Evolutionary conservation across 30 jellyfish, hydroid and myxozoan genomes (phyloP).

Genomic region (Hydractinia echinata): DNA sequence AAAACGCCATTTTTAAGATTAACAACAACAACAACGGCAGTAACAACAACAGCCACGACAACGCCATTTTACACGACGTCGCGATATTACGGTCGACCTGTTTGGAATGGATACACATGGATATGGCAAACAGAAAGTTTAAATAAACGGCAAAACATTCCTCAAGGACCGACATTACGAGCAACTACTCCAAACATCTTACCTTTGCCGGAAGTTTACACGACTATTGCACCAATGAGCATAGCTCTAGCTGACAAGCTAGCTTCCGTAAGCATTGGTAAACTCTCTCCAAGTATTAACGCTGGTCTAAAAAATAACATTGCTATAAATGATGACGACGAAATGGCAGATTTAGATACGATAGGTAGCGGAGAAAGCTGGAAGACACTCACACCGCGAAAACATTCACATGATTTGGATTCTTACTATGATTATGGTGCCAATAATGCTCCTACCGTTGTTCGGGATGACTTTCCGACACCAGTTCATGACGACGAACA

Average conservation of each 20-base stretch:
- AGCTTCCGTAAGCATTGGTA: conserved; percentile 17
- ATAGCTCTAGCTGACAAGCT: background rate
- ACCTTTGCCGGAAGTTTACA: conserved; percentile 22
- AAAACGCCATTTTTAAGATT: conserved; percentile 8
- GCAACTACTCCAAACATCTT: background rate
- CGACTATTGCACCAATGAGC: conserved; percentile 18
- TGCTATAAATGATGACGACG: conserved; percentile 6
- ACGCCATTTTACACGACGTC: background rate
- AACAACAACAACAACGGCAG: background rate
- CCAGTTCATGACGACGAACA: conserved; percentile 34
- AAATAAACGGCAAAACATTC: conserved; percentile 21
- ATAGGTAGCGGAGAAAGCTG: background rate
- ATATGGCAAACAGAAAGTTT: conserved; percentile 18
- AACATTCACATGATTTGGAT: background rate
- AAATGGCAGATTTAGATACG: background rate
- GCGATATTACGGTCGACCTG: background rate
- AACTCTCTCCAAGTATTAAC: conserved; percentile 29
- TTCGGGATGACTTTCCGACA: conserved; percentile 36
- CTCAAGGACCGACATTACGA: background rate
- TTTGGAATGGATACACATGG: conserved; percentile 35
- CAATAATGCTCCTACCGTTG: conserved; percentile 14
- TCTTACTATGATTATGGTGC: background rate
- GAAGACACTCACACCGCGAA: background rate
- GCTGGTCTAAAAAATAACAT: background rate
- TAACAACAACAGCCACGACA: background rate